These are phyloP conservation scores for Phylloscopus collybita DNA, from an alignment of 2,797 vertebrate genomes.

Conservation along the genomic window DNA sequence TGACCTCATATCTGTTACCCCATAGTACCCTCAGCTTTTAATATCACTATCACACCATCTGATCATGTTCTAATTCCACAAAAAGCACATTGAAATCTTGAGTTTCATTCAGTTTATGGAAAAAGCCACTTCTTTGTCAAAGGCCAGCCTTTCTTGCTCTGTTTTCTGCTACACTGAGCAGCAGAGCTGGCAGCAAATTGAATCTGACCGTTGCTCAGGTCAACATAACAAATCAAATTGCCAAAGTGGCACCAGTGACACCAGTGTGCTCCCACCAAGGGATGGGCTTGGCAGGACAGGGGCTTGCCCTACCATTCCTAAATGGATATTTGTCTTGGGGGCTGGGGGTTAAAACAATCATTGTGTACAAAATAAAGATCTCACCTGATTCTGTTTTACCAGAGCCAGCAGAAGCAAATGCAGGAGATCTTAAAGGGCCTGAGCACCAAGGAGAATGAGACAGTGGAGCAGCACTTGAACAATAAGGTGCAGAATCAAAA, in stretches of 20 bases:
- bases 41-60: neutral
- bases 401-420: conserved; percentile 88
- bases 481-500: conserved; percentile 72
- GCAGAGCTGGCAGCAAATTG: neutral
- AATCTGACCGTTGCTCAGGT: neutral
- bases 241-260: neutral
- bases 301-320: neutral
- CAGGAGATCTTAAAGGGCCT: conserved; percentile 83
- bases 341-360: neutral
- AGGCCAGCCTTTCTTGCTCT: neutral
- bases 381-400: neutral
- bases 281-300: neutral
- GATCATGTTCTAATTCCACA: neutral
- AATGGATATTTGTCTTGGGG: neutral
- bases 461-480: conserved; percentile 58
- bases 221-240: neutral
- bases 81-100: neutral
- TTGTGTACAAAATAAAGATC: neutral
- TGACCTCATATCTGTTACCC: neutral
- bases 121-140: neutral
- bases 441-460: conserved; percentile 76
- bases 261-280: neutral
- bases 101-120: neutral
- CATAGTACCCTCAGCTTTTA: neutral
- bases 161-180: neutral